Percentiles rank a stretch among this genome's conserved stretches.
Evolutionary conservation across 2,797 vertebrate species (phyloP).

Genomic region (Sebastes wilsoni): DNA sequence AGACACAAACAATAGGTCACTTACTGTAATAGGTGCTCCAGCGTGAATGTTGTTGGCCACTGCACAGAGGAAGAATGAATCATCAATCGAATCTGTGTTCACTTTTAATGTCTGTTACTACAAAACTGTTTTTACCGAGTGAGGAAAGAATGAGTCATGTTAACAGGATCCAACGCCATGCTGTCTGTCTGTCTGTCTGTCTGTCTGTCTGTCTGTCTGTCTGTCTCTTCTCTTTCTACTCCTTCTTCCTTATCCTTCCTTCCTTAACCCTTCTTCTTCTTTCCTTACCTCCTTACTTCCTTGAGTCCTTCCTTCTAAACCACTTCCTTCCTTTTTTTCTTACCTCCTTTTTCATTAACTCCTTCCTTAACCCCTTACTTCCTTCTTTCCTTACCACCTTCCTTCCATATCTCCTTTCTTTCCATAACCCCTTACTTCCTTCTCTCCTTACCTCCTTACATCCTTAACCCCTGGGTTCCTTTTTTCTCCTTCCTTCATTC

Average conservation of each 20-base stretch:
- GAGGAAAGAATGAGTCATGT: slow-evolving; percentile 1
- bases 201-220: neutral
- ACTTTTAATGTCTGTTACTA: slow-evolving; percentile 1
- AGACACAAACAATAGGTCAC: slow-evolving; percentile 16
- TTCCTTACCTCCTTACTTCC: neutral
- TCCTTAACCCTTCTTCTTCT: neutral
- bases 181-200: neutral
- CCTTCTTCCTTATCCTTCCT: neutral
- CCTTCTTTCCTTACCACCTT: neutral
- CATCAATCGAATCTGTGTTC: slow-evolving; percentile 10
- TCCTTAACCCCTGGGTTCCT: neutral
- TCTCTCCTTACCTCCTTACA: neutral
- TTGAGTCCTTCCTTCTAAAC: neutral
- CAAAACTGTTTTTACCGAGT: neutral
- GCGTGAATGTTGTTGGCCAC: slow-evolving; percentile 24
- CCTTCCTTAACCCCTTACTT: neutral
- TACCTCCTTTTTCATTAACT: neutral
- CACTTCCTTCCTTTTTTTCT: neutral
- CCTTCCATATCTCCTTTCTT: neutral
- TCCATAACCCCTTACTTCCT: neutral
- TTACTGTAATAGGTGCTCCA: slow-evolving; percentile 4
- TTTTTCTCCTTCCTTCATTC: too few species aligned
- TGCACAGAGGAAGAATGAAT: slow-evolving; percentile 12
- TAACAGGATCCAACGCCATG: neutral
- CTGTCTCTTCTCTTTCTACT: too few species aligned